Conservation (phyloP, 2,113 vertebrate species). For the Choloepus hoffmanni region DNA sequence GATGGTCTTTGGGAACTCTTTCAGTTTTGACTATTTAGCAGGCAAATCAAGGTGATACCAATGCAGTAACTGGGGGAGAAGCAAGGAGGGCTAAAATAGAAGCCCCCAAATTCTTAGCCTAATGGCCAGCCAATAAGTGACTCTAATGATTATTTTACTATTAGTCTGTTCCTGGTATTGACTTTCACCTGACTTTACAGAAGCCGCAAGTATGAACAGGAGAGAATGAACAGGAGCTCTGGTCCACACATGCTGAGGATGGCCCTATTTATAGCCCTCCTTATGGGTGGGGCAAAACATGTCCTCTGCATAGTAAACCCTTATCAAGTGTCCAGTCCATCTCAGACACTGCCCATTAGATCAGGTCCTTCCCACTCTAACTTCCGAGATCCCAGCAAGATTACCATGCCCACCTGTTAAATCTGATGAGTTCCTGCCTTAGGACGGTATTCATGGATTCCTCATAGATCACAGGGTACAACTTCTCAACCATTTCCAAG, state of each 20-base stretch:
- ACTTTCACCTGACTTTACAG: neutral
- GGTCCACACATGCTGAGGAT: neutral
- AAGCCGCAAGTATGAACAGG: neutral
- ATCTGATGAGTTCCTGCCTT: constrained; percentile 94
- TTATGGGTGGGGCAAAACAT: neutral
- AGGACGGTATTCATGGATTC: constrained; percentile 98
- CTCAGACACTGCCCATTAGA: neutral
- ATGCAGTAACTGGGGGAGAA: neutral
- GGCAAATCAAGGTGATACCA: neutral
- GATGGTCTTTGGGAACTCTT: neutral
- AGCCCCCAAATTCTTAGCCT: neutral
- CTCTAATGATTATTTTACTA: neutral
- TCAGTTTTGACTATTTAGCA: constrained; percentile 13
- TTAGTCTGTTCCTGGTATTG: neutral
- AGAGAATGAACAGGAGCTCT: neutral
- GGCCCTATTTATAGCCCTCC: neutral
- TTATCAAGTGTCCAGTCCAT: neutral
- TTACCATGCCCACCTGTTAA: constrained; percentile 91
- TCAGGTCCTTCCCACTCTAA: neutral
- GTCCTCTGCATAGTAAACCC: neutral
- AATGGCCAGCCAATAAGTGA: neutral
- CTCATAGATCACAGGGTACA: constrained; percentile 93
- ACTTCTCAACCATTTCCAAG: constrained; percentile 87
- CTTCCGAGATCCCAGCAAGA: neutral
- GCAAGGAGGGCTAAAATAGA: neutral